Base-by-base conservation (phyloP, 2,113 vertebrate species). In the Clinocottus analis region DNA sequence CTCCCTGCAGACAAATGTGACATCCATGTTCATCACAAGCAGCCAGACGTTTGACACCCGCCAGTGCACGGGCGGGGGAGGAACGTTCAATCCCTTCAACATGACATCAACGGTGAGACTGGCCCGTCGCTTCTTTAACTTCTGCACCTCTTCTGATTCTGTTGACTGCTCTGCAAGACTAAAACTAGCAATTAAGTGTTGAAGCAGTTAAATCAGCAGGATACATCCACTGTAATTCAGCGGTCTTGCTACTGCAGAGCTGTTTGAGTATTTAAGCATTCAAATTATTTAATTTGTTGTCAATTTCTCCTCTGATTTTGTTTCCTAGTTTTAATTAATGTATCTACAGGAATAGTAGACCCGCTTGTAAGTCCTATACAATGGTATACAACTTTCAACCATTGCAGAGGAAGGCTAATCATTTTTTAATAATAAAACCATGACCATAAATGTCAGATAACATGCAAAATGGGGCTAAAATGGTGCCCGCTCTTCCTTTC, bases 1-100 rank as follows among this genome's bases (percentile, higher is more conserved):
- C 45, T 64, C 9, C 23, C 49, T 81, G 25, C 81, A 95, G 93
- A 51, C 47, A 41, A 41, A 68, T 12, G 5, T 23, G 0, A 86
- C 49, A 9, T 85, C 80, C 19, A 77, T 95, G 92, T 91, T 85
- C 56, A 92, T 96, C 63, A 71, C 78, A 16, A 78, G 53, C 12
- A 25, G 55, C 21, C 77, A 25, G 5, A 21, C n/a, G 10, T 7
- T 8, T 21, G 43, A 27, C 4, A 19, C 8, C 56, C 27, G 19
- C 1, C 7, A 62, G 2, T 95, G 94, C 78, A 59, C 16, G 17
- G 14, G 5, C 19, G 64, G 75, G 49, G 90, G 87, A 29, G 56
- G 7, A 27, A 83, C 67, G 0, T 95, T 88, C 70, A 94, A 96
- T 75, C 95, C 95, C 53, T 95, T 93, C 77, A 93, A 90, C 80